Conservation (phyloP, 1,140 invertebrate species). For the Hylyphantes graminicola region DNA sequence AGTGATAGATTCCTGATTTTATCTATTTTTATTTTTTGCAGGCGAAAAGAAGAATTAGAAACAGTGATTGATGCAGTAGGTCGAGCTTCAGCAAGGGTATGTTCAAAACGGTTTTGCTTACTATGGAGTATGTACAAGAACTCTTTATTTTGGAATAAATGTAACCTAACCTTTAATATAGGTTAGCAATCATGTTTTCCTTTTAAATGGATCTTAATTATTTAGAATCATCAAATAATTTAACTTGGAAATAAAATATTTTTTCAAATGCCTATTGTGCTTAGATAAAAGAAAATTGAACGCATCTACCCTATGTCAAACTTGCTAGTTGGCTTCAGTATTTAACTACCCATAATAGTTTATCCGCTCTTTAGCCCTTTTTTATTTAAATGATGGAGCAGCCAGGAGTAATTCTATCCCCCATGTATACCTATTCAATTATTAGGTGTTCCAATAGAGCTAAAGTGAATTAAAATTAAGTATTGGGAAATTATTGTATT, state of each 20-base stretch:
- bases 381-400: no score
- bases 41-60: conserved; percentile 62
- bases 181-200: neutral
- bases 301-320: no score
- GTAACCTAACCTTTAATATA: neutral
- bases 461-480: neutral
- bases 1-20: neutral
- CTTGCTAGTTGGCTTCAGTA: no score
- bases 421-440: conserved; percentile 16
- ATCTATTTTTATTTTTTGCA: conserved; percentile 2
- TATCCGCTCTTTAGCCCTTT: no score
- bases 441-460: conserved; percentile 10
- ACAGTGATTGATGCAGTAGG: conserved; percentile 68
- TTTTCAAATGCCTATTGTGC: conserved; percentile 5
- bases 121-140: neutral
- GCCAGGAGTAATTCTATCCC: no score
- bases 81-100: conserved; percentile 67
- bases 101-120: neutral
- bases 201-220: neutral
- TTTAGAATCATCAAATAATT: neutral
- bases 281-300: no score
- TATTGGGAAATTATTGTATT: neutral
- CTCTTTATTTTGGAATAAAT: neutral
- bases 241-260: neutral
- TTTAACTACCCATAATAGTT: no score